phyloP scores from a whole-genome alignment of 2,113 vertebrate species.

The Phasianus colchicus region DNA sequence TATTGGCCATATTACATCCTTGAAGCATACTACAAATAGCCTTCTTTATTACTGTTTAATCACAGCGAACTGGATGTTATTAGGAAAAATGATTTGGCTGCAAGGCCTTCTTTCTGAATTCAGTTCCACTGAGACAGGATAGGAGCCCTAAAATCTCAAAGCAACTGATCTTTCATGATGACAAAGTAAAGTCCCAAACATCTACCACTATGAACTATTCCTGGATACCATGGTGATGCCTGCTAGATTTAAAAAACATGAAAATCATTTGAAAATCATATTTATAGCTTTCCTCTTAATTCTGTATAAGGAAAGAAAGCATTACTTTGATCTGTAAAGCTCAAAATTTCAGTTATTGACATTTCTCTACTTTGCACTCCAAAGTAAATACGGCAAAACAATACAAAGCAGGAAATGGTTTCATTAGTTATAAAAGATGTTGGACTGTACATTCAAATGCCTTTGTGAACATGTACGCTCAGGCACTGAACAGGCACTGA shows the following conservation, averaged over 20 bases:
- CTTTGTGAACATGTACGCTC: background rate
- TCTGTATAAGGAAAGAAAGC: background rate
- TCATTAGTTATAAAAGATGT: background rate
- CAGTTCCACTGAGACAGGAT: background rate
- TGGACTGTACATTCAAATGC: background rate
- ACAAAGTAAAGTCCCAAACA: conserved; percentile 20
- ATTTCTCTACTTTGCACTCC: background rate
- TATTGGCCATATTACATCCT: conserved; percentile 25
- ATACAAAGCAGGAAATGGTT: background rate
- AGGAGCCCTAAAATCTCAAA: conserved; percentile 14
- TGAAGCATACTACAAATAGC: conserved; percentile 58
- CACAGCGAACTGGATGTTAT: conserved; percentile 21
- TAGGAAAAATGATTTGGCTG: conserved; percentile 32
- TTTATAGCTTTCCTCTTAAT: background rate
- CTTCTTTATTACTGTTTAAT: conserved; percentile 53
- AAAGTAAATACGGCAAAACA: background rate
- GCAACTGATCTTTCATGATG: conserved; percentile 3
- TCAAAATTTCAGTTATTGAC: background rate
- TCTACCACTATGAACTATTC: background rate
- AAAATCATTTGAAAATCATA: background rate
- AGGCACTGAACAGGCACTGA: background rate
- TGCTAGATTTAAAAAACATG: background rate
- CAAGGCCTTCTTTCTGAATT: conserved; percentile 43
- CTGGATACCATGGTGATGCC: background rate
- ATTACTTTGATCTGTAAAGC: background rate